Evolutionary conservation across 2,113 vertebrate species (phyloP).

Genomic region (Chroicocephalus ridibundus): DNA sequence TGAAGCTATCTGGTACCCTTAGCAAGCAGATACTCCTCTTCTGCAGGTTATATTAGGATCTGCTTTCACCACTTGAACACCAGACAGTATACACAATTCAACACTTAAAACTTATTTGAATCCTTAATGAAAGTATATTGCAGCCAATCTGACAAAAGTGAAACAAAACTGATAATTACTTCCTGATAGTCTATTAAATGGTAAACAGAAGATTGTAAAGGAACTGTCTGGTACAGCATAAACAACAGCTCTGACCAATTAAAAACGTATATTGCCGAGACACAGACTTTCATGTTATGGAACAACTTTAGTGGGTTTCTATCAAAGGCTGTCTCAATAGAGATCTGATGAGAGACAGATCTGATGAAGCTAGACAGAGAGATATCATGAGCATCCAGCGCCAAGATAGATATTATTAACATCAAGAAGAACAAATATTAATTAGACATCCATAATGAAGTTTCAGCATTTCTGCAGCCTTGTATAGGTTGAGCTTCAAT

Average conservation of each 20-base stretch:
- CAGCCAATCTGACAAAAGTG: background rate
- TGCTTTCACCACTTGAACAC: background rate
- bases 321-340: conserved; percentile 19
- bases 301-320: background rate
- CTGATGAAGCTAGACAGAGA: background rate
- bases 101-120: background rate
- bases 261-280: background rate
- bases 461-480: background rate
- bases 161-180: background rate
- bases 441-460: background rate
- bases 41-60: background rate
- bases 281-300: background rate
- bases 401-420: background rate
- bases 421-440: conserved; percentile 26
- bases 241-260: conserved; percentile 25
- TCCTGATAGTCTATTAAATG: background rate
- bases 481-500: background rate
- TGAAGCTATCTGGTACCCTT: background rate
- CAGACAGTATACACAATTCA: background rate
- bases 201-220: background rate
- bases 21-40: background rate
- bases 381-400: background rate
- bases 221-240: background rate
- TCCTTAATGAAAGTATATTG: background rate
- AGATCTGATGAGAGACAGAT: conserved; percentile 5